phyloP scores from a whole-genome alignment of 2,797 vertebrate genomes.

The Poeciliopsis presidionis region DNA sequence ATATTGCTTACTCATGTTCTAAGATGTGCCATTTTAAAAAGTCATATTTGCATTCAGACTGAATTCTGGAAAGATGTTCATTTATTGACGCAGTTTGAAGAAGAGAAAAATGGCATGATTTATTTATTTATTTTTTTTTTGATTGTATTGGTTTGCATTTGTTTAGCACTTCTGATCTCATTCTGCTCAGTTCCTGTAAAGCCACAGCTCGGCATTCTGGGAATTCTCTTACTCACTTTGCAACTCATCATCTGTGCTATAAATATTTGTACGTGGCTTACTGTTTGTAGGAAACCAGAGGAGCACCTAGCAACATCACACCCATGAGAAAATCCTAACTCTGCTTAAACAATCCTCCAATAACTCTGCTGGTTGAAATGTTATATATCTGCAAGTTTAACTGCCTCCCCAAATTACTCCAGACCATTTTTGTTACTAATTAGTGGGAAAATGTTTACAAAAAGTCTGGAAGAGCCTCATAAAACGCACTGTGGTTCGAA shows the following conservation, averaged over 20 bases:
- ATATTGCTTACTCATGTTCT: not conserved
- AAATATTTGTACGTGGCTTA: conserved; percentile 2
- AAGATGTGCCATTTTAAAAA: not conserved
- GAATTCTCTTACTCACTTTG: conserved; percentile 4
- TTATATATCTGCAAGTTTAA: not conserved
- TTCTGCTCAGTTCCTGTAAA: not conserved
- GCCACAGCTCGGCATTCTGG: conserved; percentile 1
- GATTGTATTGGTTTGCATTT: not conserved
- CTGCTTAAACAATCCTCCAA: not conserved
- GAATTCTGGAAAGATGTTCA: not conserved
- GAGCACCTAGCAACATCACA: conserved; percentile 4
- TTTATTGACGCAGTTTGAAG: not conserved
- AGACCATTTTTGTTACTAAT: not conserved
- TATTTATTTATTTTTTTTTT: not conserved
- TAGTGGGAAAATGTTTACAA: not conserved
- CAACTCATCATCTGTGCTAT: not conserved
- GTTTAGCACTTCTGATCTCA: conserved; percentile 6
- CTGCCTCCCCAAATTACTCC: not conserved
- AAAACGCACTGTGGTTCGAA: not conserved
- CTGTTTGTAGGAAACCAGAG: conserved; percentile 1
- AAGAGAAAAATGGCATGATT: not conserved
- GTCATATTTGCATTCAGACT: not conserved
- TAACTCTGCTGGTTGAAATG: not conserved
- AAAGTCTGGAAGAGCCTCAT: not conserved
- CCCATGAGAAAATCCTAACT: not conserved